Evolutionary conservation across 2,797 vertebrate species (phyloP).

Genomic region (Geotrypetes seraphini): DNA sequence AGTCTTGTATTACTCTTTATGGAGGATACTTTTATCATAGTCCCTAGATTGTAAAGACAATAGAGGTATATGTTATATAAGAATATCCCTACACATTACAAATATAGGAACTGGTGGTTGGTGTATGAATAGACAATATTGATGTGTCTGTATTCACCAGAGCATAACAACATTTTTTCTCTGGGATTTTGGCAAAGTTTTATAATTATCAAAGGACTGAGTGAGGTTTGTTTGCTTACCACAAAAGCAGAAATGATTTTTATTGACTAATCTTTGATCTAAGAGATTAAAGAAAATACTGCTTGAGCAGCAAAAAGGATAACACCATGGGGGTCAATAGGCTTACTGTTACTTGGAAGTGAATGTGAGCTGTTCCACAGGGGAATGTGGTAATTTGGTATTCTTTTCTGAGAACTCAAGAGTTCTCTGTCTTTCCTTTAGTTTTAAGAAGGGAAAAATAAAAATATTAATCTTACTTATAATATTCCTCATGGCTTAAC

Average conservation of each 20-base stretch:
- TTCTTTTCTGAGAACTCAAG: slow-evolving; percentile 47
- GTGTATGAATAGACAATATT: no score
- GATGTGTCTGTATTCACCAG: no score
- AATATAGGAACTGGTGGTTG: no score
- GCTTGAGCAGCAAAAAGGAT: slow-evolving; percentile 55
- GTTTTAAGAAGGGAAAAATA: slow-evolving; percentile 5
- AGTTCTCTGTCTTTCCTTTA: slow-evolving; percentile 20
- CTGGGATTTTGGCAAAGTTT: slow-evolving; percentile 44
- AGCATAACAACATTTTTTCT: slow-evolving; percentile 24
- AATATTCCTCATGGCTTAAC: slow-evolving; percentile 52
- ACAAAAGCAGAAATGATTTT: slow-evolving; percentile 68
- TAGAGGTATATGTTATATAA: no score
- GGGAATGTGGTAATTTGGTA: slow-evolving; percentile 49
- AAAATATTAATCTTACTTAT: slow-evolving; percentile 38
- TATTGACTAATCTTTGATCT: slow-evolving; percentile 77
- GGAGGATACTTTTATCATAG: no score
- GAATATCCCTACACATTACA: no score
- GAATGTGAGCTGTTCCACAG: slow-evolving; percentile 56
- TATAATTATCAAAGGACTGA: slow-evolving; percentile 55
- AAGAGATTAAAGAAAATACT: slow-evolving; percentile 71
- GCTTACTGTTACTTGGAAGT: slow-evolving; percentile 60
- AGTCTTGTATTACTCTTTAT: no score
- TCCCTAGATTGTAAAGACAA: no score
- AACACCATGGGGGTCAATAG: slow-evolving; percentile 60
- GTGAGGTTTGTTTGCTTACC: slow-evolving; percentile 59